Base-by-base conservation (phyloP, 2,888 invertebrate species). In the Synergus laeviventris region DNA sequence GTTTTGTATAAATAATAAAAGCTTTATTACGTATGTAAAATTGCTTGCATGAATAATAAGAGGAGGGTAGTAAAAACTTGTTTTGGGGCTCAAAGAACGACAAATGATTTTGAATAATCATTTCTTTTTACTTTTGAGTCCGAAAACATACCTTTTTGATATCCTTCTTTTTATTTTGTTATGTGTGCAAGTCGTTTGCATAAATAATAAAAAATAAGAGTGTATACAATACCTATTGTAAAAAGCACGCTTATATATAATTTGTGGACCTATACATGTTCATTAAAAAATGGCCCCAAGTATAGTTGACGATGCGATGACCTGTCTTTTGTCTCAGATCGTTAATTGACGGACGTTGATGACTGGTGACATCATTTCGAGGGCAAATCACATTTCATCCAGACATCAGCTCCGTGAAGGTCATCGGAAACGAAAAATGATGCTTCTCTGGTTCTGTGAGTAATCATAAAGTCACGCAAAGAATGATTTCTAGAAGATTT, bases 261-360 rank as follows among this genome's bases (percentile, higher is more conserved):
- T 70, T 70, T 70, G 45, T 24, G 31, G 31, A 31, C 45, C 3
- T 70, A n/a, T 70, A 21, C 49, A 64, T 38, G 11, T n/a, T 36
- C 38, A 21, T 21, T 21, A 64, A 31, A 24, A 70, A 70, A 70
- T 70, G 70, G 70, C 70, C 70, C 70, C 70, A 70, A 49, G 49
- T 70, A 70, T 70, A 49, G 45, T 49, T 49, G 49, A 70, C n/a
- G 64, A 64, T 64, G 39, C 64, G 64, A 39, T 64, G 70, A 70
- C 70, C 70, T 70, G 70, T 70, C 70, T 70, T 70, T 70, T 70
- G 70, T 70, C 70, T 70, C 70, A 70, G 70, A 70, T 70, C 49
- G 70, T 70, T 70, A 70, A 70, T 70, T 70, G 45, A 70, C 70
- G 70, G 49, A 45, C 49, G 49, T 49, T 70, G 70, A 49, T 70